phyloP scores from a whole-genome alignment of 1,140 invertebrate species.

The Asobara japonica region DNA sequence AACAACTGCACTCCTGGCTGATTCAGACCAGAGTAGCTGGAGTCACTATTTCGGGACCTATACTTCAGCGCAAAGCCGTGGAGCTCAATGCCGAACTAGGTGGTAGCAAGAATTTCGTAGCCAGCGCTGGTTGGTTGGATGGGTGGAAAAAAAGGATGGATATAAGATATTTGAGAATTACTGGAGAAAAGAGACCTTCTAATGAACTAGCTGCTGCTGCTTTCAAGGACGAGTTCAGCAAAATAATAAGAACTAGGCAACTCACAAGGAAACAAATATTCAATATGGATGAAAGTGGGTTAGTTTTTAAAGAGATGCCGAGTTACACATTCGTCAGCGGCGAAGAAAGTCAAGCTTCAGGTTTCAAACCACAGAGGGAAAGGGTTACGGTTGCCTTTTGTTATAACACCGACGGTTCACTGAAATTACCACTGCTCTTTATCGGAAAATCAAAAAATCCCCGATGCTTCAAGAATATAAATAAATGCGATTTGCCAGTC shows the following conservation, averaged over 20 bases:
- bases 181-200: conserved; percentile 24
- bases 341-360: conserved; percentile 41
- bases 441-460: conserved; percentile 46
- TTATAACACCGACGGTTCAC: conserved; percentile 38
- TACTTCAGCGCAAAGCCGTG: no score
- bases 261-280: conserved; percentile 42
- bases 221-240: conserved; percentile 10
- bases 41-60: no score
- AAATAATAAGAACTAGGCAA: background rate
- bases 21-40: no score
- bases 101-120: no score
- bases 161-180: no score
- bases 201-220: background rate
- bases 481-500: conserved; percentile 33
- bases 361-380: conserved; percentile 53
- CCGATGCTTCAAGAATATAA: conserved; percentile 43
- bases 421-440: conserved; percentile 38
- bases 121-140: no score
- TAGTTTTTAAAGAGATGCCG: conserved; percentile 55
- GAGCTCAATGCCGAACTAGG: no score
- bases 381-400: conserved; percentile 44
- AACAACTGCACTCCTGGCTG: no score
- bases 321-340: conserved; percentile 38
- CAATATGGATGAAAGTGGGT: conserved; percentile 56
- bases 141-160: no score